Conservation (phyloP, 1,140 invertebrate genomes). For the Xylocopa sonorina region DNA sequence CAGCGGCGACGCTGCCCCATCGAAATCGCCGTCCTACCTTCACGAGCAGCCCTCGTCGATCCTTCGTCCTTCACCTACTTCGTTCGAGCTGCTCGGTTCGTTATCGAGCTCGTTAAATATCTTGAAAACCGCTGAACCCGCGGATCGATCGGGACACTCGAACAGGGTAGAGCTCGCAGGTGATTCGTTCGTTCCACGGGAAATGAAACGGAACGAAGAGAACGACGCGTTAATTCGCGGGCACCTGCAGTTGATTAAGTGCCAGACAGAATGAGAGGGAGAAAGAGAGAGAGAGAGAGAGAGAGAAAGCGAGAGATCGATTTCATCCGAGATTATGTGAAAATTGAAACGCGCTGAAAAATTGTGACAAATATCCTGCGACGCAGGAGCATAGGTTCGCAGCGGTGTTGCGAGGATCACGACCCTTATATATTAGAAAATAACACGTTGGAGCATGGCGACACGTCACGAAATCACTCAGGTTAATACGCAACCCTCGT, state of each 20-base stretch:
- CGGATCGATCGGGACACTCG: slow-evolving; percentile 24
- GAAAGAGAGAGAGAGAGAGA: too few species aligned
- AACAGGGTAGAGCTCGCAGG: background rate
- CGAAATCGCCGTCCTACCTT: slow-evolving; percentile 11
- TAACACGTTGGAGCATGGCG: background rate
- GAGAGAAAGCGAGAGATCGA: too few species aligned
- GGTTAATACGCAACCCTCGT: too few species aligned
- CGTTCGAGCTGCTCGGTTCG: background rate
- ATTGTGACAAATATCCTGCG: too few species aligned
- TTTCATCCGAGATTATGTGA: too few species aligned
- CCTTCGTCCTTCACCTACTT: slow-evolving; percentile 29
- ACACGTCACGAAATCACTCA: background rate
- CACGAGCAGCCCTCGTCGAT: background rate
- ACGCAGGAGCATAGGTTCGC: too few species aligned
- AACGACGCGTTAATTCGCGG: background rate
- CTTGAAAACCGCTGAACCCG: slow-evolving; percentile 21
- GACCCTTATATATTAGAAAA: too few species aligned
- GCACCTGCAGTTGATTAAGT: background rate
- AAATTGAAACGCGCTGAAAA: too few species aligned
- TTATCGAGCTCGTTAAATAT: slow-evolving; percentile 36
- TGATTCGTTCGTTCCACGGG: background rate
- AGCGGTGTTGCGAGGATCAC: background rate
- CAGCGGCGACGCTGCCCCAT: slow-evolving; percentile 25
- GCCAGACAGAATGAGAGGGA: too few species aligned
- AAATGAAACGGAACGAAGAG: background rate